phyloP scores from a whole-genome alignment of 2,888 invertebrate species.

The Drosophila infuscata region DNA sequence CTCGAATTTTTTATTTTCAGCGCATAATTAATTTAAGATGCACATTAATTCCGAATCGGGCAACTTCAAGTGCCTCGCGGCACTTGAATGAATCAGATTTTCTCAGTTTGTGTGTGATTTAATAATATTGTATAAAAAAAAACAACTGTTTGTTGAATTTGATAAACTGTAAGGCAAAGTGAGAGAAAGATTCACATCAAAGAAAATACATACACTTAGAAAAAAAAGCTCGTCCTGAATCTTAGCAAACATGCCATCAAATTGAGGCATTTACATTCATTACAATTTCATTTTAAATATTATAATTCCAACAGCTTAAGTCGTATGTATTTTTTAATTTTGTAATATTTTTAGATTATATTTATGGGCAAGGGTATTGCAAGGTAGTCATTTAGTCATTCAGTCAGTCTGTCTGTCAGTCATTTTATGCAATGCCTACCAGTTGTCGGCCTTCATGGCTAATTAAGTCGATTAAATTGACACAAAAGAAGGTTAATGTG shows the following conservation, averaged over 20 bases:
- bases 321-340: background rate
- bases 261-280: conserved; percentile 2
- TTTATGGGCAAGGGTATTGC: conserved; percentile 12
- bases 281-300: conserved; percentile 25
- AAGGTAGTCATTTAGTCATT: conserved; percentile 29
- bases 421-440: conserved; percentile 40
- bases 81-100: conserved; percentile 53
- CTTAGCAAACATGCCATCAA: background rate
- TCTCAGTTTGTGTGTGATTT: background rate
- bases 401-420: conserved; percentile 25
- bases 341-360: background rate
- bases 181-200: background rate
- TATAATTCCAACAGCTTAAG: conserved; percentile 8
- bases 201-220: background rate
- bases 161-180: background rate
- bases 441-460: conserved; percentile 77
- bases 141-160: background rate
- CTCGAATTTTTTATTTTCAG: conserved; percentile 63
- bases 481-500: conserved; percentile 71
- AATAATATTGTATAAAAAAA: background rate
- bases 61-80: conserved; percentile 57
- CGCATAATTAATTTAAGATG: conserved; percentile 77
- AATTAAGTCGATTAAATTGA: conserved; percentile 74
- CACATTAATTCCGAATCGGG: conserved; percentile 63
- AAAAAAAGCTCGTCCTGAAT: background rate